These are phyloP conservation scores for Odobenus rosmarus DNA, from an alignment of 2,113 vertebrate genomes.

Conservation along the genomic window DNA sequence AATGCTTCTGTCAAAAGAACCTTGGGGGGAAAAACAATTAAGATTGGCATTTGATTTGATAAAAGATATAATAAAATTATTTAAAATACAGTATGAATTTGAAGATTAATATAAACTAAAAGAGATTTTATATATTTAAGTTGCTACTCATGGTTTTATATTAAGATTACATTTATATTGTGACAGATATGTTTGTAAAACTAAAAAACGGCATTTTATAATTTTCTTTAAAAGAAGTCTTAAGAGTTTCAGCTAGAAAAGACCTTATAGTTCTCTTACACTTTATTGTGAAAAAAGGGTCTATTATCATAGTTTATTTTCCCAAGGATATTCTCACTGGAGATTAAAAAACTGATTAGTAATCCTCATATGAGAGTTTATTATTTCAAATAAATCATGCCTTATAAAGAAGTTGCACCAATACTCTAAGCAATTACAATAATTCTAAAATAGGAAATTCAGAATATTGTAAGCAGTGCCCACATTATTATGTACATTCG, in stretches of 20 bases:
- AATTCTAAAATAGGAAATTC: slow-evolving; percentile 52
- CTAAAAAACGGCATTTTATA: slow-evolving; percentile 35
- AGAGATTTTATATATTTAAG: slow-evolving; percentile 34
- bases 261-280: not conserved
- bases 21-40: not conserved
- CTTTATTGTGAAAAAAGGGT: not conserved
- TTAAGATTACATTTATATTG: slow-evolving; percentile 41
- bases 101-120: slow-evolving; percentile 46
- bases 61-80: slow-evolving; percentile 11
- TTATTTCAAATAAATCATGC: slow-evolving; percentile 54
- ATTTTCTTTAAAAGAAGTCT: slow-evolving; percentile 36
- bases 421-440: slow-evolving; percentile 44
- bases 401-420: slow-evolving; percentile 25
- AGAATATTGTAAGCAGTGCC: not conserved
- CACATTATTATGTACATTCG: slow-evolving; percentile 6
- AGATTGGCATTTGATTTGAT: slow-evolving; percentile 31
- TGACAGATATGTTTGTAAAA: not conserved
- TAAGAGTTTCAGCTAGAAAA: slow-evolving; percentile 51
- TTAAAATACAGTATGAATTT: slow-evolving; percentile 35
- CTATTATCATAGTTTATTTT: slow-evolving; percentile 50
- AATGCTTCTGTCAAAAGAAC: slow-evolving; percentile 52
- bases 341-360: slow-evolving; percentile 46
- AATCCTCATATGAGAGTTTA: slow-evolving; percentile 19
- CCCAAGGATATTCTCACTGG: not conserved
- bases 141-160: slow-evolving; percentile 28